These are phyloP conservation scores for Microtus ochrogaster DNA, from an alignment of 2,113 vertebrate genomes.

Conservation along the genomic window DNA sequence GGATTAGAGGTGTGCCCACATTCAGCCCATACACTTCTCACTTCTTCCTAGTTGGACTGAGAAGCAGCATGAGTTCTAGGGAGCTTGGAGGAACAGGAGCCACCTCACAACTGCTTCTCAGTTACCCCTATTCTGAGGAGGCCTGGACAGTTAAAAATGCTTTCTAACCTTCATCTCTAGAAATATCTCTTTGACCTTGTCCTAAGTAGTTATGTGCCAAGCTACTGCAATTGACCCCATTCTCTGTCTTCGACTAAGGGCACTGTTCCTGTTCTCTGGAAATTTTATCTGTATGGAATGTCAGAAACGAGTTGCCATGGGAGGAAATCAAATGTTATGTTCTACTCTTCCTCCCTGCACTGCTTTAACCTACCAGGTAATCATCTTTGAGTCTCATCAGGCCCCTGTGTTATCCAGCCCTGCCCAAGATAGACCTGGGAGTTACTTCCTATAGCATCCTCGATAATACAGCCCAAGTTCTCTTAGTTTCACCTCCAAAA, in stretches of 20 bases:
- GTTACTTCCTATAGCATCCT: neutral
- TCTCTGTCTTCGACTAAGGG: neutral
- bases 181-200: neutral
- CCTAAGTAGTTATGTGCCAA: neutral
- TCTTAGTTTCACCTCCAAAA: constrained; percentile 1
- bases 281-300: neutral
- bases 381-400: neutral
- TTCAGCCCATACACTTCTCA: neutral
- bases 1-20: neutral
- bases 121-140: neutral
- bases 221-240: neutral
- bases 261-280: neutral
- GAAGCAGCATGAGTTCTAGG: neutral
- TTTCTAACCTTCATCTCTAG: constrained; percentile 6
- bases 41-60: neutral
- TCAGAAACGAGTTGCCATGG: neutral
- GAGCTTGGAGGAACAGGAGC: neutral
- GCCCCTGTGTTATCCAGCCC: neutral
- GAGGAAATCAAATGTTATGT: neutral
- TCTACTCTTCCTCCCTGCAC: neutral
- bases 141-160: constrained; percentile 5
- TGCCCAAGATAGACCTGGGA: neutral
- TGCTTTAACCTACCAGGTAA: constrained; percentile 6
- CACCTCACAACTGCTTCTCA: neutral
- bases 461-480: neutral